These are phyloP conservation scores for Nixonia krombeini DNA, from an alignment of 1,140 invertebrate genomes.

Conservation along the genomic window DNA sequence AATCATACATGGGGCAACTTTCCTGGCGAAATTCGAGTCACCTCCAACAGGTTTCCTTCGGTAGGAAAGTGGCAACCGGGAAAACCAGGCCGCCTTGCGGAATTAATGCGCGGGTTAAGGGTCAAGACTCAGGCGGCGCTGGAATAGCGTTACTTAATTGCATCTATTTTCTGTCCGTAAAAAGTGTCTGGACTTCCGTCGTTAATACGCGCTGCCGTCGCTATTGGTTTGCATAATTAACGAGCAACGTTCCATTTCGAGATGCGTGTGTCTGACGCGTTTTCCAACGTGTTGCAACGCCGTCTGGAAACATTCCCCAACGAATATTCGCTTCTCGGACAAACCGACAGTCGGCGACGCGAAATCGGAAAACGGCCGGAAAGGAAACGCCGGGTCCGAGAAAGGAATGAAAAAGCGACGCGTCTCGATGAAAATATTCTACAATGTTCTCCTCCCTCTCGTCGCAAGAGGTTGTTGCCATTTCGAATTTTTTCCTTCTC, in stretches of 20 bases:
- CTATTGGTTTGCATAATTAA: constrained; percentile 37
- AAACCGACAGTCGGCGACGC: no score
- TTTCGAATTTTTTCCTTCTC: no score
- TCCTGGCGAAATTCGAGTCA: constrained; percentile 27
- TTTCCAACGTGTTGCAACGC: constrained; percentile 17
- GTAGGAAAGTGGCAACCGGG: constrained; percentile 11
- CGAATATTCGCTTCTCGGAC: no score
- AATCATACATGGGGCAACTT: no score
- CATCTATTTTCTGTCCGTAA: constrained; percentile 1
- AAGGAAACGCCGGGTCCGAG: no score
- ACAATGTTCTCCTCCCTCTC: no score
- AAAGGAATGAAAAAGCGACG: no score
- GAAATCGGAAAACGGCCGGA: no score
- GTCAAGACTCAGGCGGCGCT: constrained; percentile 25
- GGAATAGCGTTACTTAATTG: constrained; percentile 12
- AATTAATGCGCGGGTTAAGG: constrained; percentile 18
- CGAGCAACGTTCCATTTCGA: constrained; percentile 17
- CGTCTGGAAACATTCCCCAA: constrained; percentile 1
- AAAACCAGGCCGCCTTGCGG: constrained; percentile 33
- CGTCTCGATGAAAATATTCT: no score
- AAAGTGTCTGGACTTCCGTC: constrained; percentile 8
- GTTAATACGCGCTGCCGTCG: background rate
- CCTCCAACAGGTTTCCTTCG: constrained; percentile 37
- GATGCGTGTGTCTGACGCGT: constrained; percentile 7
- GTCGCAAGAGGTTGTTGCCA: no score